These are phyloP conservation scores for Amblyjoppa proteus DNA, from an alignment of 2,888 invertebrate genomes.

Conservation along the genomic window DNA sequence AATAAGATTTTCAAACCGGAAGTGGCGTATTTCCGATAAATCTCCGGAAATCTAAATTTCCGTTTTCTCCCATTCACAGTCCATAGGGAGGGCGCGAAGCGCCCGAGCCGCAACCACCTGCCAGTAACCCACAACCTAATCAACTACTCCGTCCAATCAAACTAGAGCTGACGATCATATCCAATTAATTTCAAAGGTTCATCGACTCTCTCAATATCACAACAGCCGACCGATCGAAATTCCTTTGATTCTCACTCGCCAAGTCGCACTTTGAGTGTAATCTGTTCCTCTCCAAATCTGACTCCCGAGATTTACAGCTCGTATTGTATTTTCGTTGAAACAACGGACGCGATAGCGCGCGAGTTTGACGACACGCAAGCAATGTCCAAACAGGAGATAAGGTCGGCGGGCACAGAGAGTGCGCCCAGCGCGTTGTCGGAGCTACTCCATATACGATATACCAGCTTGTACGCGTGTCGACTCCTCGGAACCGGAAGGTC, in stretches of 20 bases:
- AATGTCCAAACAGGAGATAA: conserved; percentile 80
- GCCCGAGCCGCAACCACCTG: too few relatives aligned
- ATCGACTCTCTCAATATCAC: not conserved
- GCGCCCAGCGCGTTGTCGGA: conserved; percentile 48
- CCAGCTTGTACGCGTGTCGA: not conserved
- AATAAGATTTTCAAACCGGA: too few relatives aligned
- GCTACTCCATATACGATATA: conserved; percentile 24
- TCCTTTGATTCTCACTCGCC: not conserved
- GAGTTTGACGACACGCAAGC: conserved; percentile 72
- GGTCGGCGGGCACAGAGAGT: conserved; percentile 75
- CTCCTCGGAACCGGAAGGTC: not conserved
- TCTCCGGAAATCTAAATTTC: too few relatives aligned
- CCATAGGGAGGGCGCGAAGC: too few relatives aligned
- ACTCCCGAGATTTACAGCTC: conserved; percentile 1
- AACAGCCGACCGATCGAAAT: not conserved
- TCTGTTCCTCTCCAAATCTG: not conserved
- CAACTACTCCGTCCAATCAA: not conserved
- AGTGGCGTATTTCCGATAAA: too few relatives aligned
- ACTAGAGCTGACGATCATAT: not conserved
- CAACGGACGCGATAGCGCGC: conserved; percentile 38
- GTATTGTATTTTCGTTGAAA: conserved; percentile 42
- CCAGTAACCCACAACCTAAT: not conserved
- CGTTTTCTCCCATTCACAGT: too few relatives aligned
- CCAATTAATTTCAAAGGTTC: not conserved
- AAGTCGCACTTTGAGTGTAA: not conserved